Conservation (phyloP, 2,888 invertebrate genomes). For the Trichacis sp. region DNA sequence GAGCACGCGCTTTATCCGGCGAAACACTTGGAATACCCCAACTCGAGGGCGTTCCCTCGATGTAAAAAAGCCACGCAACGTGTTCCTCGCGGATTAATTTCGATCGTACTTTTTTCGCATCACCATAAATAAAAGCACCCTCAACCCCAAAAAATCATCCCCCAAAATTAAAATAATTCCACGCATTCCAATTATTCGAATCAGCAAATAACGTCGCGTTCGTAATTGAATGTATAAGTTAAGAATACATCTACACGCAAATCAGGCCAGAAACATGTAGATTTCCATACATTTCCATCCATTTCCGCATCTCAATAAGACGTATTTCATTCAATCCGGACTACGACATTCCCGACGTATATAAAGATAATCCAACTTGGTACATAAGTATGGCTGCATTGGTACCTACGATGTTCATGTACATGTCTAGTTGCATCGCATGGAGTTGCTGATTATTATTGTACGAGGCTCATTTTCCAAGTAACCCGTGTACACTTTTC, state of each 20-base stretch:
- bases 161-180: constrained; percentile 8
- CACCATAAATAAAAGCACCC: constrained; percentile 8
- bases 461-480: neutral
- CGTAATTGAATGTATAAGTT: constrained; percentile 9
- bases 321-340: constrained; percentile 21
- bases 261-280: constrained; percentile 23
- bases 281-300: constrained; percentile 30
- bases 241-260: constrained; percentile 30
- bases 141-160: neutral
- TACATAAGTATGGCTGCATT: no score
- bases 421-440: neutral
- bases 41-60: constrained; percentile 25
- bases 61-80: constrained; percentile 27
- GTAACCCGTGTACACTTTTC: neutral
- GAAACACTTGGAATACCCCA: constrained; percentile 22
- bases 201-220: neutral
- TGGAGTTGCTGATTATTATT: neutral
- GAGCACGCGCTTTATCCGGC: neutral
- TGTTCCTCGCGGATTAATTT: constrained; percentile 29
- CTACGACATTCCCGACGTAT: constrained; percentile 7
- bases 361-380: constrained; percentile 1
- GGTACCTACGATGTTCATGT: no score
- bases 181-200: no score
- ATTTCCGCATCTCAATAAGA: constrained; percentile 18
- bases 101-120: constrained; percentile 23